phyloP scores from a whole-genome alignment of 2,113 vertebrate genomes.

The Saccopteryx leptura region DNA sequence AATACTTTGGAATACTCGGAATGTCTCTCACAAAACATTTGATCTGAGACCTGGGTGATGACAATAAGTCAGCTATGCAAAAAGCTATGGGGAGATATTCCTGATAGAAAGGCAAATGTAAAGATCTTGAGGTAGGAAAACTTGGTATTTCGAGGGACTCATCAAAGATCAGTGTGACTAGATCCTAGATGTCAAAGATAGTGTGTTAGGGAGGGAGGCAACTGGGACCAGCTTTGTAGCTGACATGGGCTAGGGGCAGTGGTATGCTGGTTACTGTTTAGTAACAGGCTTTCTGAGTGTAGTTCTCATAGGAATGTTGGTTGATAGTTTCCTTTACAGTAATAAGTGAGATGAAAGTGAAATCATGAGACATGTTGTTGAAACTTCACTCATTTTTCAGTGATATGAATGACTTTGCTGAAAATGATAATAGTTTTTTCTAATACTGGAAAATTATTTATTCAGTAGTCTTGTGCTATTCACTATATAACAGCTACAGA shows the following conservation, averaged over 20 bases:
- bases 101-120: not conserved
- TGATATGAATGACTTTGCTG: not conserved
- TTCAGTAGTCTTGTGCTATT: not conserved
- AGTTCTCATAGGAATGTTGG: not conserved
- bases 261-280: not conserved
- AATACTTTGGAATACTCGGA: not conserved
- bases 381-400: not conserved
- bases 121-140: not conserved
- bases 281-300: not conserved
- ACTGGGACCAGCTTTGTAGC: not conserved
- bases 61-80: not conserved
- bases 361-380: not conserved
- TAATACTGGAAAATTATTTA: not conserved
- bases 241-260: not conserved
- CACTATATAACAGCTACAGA: not conserved
- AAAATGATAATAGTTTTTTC: constrained; percentile 1
- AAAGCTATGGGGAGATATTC: not conserved
- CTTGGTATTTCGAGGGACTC: not conserved
- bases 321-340: not conserved
- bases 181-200: not conserved
- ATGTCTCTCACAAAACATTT: not conserved
- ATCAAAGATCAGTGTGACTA: not conserved
- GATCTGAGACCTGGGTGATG: not conserved
- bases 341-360: not conserved
- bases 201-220: no score